These are phyloP conservation scores for Perodicticus potto DNA, from an alignment of 2,797 vertebrate species.

Conservation along the genomic window DNA sequence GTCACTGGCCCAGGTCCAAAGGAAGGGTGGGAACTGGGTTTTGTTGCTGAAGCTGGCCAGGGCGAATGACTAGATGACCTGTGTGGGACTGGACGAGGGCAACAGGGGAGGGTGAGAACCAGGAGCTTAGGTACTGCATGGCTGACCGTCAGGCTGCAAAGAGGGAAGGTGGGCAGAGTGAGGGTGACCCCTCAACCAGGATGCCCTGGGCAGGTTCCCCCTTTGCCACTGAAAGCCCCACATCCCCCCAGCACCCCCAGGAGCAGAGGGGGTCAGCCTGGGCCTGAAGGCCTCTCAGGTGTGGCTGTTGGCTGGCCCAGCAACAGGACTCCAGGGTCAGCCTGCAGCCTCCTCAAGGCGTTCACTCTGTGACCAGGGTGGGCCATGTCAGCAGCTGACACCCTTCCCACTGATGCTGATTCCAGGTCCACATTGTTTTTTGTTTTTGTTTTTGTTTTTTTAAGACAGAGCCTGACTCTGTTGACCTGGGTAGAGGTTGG, in stretches of 20 bases:
- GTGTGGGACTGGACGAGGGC: neutral
- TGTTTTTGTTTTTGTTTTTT: too few species aligned
- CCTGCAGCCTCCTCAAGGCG: neutral
- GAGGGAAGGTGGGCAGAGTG: accelerated
- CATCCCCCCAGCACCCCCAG: neutral
- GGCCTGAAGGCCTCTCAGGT: neutral
- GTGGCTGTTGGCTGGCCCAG: neutral
- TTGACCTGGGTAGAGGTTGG: too few species aligned
- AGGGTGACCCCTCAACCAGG: too few species aligned
- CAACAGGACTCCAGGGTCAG: too few species aligned
- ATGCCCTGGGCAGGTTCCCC: too few species aligned
- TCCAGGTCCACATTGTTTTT: too few species aligned
- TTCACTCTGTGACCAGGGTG: neutral
- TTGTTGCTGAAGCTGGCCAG: conserved; percentile 58
- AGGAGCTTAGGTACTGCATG: neutral
- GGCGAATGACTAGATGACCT: conserved; percentile 42
- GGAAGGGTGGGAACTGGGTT: conserved; percentile 69
- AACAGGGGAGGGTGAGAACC: neutral
- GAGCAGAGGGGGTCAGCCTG: too few species aligned
- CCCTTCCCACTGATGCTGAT: too few species aligned
- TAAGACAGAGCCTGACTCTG: neutral
- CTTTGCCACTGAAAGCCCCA: neutral
- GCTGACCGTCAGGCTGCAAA: too few species aligned
- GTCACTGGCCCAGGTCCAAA: conserved; percentile 38
- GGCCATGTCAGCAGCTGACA: neutral